Percentiles rank a stretch among this genome's conserved stretches.
Conservation (phyloP, 92 coral and sea anemone species). For the Actinernus sp. region DNA sequence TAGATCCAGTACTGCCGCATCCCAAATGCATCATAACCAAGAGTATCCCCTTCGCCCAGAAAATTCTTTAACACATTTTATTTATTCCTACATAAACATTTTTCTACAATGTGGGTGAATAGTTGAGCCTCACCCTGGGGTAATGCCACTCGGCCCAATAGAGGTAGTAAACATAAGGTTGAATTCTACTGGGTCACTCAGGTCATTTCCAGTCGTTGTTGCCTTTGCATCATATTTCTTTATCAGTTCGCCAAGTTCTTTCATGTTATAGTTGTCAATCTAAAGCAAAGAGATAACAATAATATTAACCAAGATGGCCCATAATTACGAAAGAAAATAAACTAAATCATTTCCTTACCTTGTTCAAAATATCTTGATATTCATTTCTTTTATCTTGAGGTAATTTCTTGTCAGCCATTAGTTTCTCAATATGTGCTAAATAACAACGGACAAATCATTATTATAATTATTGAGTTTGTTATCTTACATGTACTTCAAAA, state of each 20-base stretch:
- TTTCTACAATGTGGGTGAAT: too few species aligned
- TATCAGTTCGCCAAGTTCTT: constrained; percentile 72
- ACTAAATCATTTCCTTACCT: constrained; percentile 52
- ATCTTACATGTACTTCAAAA: too few species aligned
- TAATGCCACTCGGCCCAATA: constrained; percentile 97
- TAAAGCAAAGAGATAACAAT: constrained; percentile 10
- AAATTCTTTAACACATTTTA: too few species aligned
- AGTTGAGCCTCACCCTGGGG: constrained; percentile 85
- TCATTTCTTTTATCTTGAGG: constrained; percentile 85
- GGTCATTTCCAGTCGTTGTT: constrained; percentile 88
- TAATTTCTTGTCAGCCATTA: constrained; percentile 86
- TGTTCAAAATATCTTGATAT: constrained; percentile 85
- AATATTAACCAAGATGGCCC: not conserved
- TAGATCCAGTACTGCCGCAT: not conserved
- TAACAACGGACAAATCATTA: too few species aligned
- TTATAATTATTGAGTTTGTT: too few species aligned
- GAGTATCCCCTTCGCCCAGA: too few species aligned
- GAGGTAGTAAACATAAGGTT: constrained; percentile 97
- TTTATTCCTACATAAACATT: too few species aligned
- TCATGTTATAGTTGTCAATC: constrained; percentile 92
- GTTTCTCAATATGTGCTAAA: constrained; percentile 85
- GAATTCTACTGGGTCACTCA: constrained; percentile 93
- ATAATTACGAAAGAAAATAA: not conserved
- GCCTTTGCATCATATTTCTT: constrained; percentile 90
- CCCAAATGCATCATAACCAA: too few species aligned